Conservation (phyloP, 2,113 vertebrate genomes). For the Ammospiza caudacuta region DNA sequence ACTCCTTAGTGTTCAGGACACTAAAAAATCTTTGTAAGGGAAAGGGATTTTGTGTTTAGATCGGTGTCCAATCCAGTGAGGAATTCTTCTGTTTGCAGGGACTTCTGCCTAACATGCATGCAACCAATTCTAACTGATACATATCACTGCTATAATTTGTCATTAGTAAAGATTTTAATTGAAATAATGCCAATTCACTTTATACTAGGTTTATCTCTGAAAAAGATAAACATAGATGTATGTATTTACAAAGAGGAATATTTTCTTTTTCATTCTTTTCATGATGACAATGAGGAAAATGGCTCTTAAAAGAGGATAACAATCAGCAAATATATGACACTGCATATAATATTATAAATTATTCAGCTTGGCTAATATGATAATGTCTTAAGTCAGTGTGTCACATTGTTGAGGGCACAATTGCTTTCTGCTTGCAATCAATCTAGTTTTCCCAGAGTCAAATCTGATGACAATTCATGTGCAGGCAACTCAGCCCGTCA, state of each 20-base stretch:
- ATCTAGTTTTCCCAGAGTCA: neutral
- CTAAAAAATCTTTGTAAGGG: neutral
- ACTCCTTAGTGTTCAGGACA: neutral
- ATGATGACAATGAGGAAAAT: neutral
- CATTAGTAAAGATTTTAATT: neutral
- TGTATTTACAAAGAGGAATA: neutral
- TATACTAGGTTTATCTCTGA: neutral
- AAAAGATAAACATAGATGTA: neutral
- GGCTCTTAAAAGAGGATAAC: neutral
- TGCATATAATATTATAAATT: neutral
- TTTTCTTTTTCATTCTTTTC: neutral
- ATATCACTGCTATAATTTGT: neutral
- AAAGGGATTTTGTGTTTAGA: neutral
- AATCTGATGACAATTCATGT: neutral
- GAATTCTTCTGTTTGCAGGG: neutral
- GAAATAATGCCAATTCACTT: neutral
- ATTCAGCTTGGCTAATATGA: neutral
- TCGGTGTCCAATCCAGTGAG: neutral
- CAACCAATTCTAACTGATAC: neutral
- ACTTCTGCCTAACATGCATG: neutral
- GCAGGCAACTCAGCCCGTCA: neutral
- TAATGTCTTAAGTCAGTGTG: neutral
- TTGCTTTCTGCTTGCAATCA: constrained; percentile 2
- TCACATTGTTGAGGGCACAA: neutral
- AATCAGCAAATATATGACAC: neutral